Conservation (phyloP, 2,888 invertebrate genomes). For the Drosophila demipolita region DNA sequence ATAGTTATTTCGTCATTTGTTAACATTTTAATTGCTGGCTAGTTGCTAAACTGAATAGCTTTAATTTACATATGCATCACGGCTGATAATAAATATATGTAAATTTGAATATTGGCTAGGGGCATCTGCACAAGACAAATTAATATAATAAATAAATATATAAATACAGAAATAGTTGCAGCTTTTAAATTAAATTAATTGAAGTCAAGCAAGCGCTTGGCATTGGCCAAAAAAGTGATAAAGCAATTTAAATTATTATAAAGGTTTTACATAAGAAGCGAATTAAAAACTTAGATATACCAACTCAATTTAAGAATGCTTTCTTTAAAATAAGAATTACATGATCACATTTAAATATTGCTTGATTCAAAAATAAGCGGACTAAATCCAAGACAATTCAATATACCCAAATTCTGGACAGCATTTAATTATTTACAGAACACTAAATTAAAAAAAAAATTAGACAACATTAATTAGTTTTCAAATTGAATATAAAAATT, state of each 20-base stretch:
- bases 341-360: neutral
- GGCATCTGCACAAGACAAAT: neutral
- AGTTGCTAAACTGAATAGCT: neutral
- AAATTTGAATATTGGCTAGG: neutral
- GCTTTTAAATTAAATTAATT: neutral
- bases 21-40: conserved; percentile 14
- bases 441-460: neutral
- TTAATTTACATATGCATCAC: conserved; percentile 3
- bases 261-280: neutral
- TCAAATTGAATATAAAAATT: neutral
- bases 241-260: no score
- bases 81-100: conserved; percentile 4
- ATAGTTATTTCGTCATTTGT: conserved; percentile 23
- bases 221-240: neutral
- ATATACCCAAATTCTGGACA: neutral
- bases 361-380: neutral
- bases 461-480: neutral
- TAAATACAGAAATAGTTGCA: neutral
- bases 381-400: neutral
- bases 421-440: neutral
- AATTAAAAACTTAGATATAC: neutral
- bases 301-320: neutral
- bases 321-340: neutral
- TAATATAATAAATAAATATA: neutral
- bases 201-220: neutral